Conservation (phyloP, 2,888 invertebrate genomes). For the Taphrorychus bicolor region DNA sequence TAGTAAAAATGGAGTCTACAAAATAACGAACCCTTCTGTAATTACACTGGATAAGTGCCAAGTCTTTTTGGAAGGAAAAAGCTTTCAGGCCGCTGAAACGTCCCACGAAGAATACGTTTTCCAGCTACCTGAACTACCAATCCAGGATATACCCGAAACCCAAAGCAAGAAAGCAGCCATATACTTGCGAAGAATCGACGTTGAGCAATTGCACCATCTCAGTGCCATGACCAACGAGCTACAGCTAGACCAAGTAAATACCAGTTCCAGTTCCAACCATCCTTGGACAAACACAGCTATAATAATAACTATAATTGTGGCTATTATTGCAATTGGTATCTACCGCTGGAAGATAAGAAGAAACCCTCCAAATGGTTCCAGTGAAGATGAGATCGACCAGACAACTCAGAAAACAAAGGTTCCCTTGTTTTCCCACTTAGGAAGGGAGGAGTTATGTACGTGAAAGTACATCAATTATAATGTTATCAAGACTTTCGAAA, state of each 20-base stretch:
- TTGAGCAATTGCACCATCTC: not conserved
- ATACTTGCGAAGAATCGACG: not conserved
- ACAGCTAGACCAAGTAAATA: not conserved
- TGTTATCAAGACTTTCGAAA: too few relatives aligned
- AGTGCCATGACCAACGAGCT: not conserved
- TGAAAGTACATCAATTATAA: too few relatives aligned
- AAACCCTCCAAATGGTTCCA: too few relatives aligned
- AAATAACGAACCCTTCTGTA: not conserved
- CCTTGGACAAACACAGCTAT: not conserved
- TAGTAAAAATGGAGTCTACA: not conserved
- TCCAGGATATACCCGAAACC: not conserved
- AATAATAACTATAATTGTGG: too few relatives aligned
- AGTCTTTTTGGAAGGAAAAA: not conserved
- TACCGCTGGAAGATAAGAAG: too few relatives aligned
- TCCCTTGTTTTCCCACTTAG: too few relatives aligned
- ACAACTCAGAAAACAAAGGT: too few relatives aligned
- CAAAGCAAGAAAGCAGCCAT: not conserved
- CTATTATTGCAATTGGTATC: too few relatives aligned
- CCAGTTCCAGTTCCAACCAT: not conserved
- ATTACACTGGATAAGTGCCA: not conserved
- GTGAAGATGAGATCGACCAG: too few relatives aligned
- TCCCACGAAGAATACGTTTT: not conserved
- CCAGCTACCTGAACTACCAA: not conserved
- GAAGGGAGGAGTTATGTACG: too few relatives aligned
- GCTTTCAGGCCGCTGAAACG: not conserved